Evolutionary conservation across 2,797 vertebrate genomes (phyloP), one percentile per base, ranked within the genome.

Genomic region (Cygnus olor): DNA sequence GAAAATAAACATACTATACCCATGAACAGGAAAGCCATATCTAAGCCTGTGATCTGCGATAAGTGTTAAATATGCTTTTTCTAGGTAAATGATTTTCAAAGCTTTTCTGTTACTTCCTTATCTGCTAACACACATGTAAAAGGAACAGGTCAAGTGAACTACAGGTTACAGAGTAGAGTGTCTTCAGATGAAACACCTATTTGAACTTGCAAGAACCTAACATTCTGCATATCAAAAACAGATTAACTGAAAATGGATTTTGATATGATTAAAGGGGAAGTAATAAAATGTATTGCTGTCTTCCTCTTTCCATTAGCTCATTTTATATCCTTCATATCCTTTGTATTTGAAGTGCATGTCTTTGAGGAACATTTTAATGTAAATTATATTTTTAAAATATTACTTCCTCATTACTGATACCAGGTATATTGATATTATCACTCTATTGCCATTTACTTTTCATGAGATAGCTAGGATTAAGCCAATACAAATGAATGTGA

Each of bases 171-270:
- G 63, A 76, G 27, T 1, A 19, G 63, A 32, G 60, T 34, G 71
- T 40, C 70, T 90, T 27, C 72, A 60, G 51, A 34, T 69, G 49
- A 44, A 86, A 77, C 34, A 47, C 6, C 32, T n/a, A 2, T 70
- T 20, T 87, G 86, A 87, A 82, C 80, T 51, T 27, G 9, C 5
- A 40, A 76, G 58, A 88, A 66, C 24, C 54, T 40, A 44, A 86
- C 78, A 60, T 8, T 69, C 58, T 71, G 78, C 88, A 77, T 20
- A 56, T 71, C 94, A 82, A 28, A 32, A 68, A 56, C 36, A 51
- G 90, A 88, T 93, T 69, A 95, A 36, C 70, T 82, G 88, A 68
- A 90, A 90, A 95, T 24, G 25, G 88, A 53, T 80, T 44, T 90
- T 80, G 71, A 60, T 77, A 57, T 73, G 74, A 94, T 92, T 90